Conservation (phyloP, 2,113 vertebrate genomes). For the Blennius ocellaris region DNA sequence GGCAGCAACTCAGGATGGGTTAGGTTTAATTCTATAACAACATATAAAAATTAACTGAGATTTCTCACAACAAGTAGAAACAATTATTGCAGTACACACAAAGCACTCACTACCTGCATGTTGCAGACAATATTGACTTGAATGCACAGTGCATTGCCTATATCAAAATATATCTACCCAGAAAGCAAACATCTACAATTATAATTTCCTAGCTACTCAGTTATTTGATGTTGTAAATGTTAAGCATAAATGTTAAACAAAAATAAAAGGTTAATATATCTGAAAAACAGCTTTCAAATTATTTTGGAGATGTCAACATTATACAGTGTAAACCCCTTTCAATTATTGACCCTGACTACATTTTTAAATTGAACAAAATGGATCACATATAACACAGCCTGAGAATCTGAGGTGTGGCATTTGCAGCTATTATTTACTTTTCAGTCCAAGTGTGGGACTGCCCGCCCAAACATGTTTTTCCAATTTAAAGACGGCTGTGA, state of each 20-base stretch:
- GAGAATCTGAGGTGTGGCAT: not conserved
- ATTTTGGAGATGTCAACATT: not conserved
- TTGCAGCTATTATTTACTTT: constrained; percentile 19
- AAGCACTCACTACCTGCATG: no score
- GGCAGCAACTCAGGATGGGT: not conserved
- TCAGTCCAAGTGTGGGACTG: not conserved
- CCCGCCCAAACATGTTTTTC: constrained; percentile 7
- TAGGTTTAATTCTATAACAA: not conserved
- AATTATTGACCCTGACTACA: not conserved
- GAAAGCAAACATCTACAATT: not conserved
- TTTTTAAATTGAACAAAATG: constrained; percentile 1
- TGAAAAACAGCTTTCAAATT: not conserved
- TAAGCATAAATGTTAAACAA: not conserved
- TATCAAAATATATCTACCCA: not conserved
- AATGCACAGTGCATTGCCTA: not conserved
- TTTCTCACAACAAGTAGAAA: not conserved
- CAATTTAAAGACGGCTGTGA: not conserved
- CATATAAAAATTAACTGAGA: not conserved
- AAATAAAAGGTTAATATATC: not conserved
- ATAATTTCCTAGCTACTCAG: not conserved
- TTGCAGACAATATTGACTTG: not conserved
- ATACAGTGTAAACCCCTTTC: not conserved
- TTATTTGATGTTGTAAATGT: not conserved
- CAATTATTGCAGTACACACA: no score
- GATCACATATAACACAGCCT: not conserved